These are phyloP conservation scores for Ahaetulla prasina DNA, from an alignment of 2,113 vertebrate species.

Conservation along the genomic window DNA sequence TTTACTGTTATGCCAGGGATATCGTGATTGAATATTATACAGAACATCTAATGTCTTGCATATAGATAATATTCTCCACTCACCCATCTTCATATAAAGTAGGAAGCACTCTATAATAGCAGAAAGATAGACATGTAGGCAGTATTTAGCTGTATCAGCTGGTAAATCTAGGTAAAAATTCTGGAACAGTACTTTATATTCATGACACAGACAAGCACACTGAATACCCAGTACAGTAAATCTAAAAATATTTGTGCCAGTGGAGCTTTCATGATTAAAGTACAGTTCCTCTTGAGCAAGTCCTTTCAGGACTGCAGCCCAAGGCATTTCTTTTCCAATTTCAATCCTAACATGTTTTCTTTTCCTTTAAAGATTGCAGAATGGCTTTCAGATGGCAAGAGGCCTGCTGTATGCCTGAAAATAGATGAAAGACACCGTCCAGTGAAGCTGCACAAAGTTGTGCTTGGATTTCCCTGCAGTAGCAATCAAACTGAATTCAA, in stretches of 20 bases:
- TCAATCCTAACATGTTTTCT: constrained; percentile 39
- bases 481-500: constrained; percentile 90
- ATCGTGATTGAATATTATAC: background rate
- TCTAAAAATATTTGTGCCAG: background rate
- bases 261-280: constrained; percentile 3
- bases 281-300: constrained; percentile 2
- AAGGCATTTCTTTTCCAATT: constrained; percentile 20
- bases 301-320: background rate
- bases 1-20: background rate
- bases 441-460: constrained; percentile 91
- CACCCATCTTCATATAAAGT: background rate
- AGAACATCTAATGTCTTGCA: background rate
- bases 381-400: constrained; percentile 85
- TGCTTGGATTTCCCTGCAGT: constrained; percentile 88
- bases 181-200: constrained; percentile 10
- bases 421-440: constrained; percentile 93
- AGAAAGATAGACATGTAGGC: background rate
- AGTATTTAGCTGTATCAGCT: background rate
- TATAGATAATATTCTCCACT: background rate
- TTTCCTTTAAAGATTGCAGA: constrained; percentile 84
- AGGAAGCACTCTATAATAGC: background rate
- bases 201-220: background rate
- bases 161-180: background rate
- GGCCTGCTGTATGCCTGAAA: constrained; percentile 82
- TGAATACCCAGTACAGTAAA: constrained; percentile 14